Base-by-base conservation (phyloP, 1,140 invertebrate species). In the Eufriesea mexicana region DNA sequence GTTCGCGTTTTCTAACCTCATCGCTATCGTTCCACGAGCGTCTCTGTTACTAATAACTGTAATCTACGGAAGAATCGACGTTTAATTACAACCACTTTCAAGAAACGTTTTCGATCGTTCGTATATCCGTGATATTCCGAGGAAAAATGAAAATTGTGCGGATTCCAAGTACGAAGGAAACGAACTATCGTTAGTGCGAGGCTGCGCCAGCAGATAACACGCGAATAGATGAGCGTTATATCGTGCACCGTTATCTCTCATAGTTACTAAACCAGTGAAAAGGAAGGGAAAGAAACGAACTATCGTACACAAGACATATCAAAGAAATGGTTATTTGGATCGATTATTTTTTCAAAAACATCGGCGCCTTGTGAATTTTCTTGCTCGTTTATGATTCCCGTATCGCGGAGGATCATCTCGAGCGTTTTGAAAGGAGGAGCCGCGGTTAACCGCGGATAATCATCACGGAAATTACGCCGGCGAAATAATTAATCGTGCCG, bases 401-500 rank as follows among this genome's bases (percentile, higher is more conserved):
- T 67, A 14, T 45, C 64, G 20, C 42, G 5, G 20, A 45, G 64
- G 35, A 45, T 45, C 47, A 47, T 14, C 8, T 5, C 7, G 47
- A 54, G 51, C 23, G 51, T 71, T 5, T 6, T 54, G 18, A 5
- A 5, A 28, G 47, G n/a, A 71, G 28, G 45, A 28, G 28, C 25
- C 25, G 47, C 10, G 47, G 23, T 12, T 28, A 51, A 1, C 68
- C n/a, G n/a, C 5, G 18, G 42, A 10, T 25, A 12, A 14, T 25
- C 57, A 5, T 5, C 45, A 6, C n/a, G 45, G 73, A 75, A 75
- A 62, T 75, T 75, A 49, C 73, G n/a, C 16, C 9, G 25, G 10
- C 45, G 73, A 75, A 75, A 75, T 75, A 75, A 75, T 75, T 75
- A 75, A 62, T 75, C 45, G 57, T 20, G 4, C 54, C 12, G 28